A percentile compares a stretch with the other conserved stretches of the same genome.
Evolutionary conservation across 2,797 vertebrate genomes (phyloP).

Genomic region (Argya squamiceps): DNA sequence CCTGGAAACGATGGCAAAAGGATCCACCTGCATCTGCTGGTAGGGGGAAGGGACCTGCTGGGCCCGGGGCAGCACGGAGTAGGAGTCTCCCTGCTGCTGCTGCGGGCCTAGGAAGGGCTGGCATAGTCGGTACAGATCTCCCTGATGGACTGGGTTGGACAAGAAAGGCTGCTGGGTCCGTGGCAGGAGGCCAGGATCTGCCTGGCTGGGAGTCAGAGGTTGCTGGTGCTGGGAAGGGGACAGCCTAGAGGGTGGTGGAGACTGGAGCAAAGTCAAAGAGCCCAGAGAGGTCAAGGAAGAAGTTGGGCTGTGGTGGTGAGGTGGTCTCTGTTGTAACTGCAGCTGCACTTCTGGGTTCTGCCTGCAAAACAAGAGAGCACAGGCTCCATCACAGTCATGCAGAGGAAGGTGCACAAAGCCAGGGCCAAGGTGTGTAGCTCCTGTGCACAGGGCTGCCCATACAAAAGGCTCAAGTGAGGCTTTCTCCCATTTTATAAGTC

Average conservation of each 20-base stretch:
- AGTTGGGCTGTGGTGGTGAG: conserved; percentile 93
- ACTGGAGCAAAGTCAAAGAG: conserved; percentile 90
- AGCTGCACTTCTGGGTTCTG: conserved; percentile 85
- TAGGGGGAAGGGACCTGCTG: conserved; percentile 84
- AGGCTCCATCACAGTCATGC: neutral
- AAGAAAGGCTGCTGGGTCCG: conserved; percentile 77
- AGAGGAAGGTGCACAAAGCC: neutral
- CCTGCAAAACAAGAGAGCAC: conserved; percentile 77
- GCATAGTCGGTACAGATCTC: conserved; percentile 79
- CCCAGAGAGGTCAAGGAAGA: conserved; percentile 93
- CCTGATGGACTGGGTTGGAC: conserved; percentile 77
- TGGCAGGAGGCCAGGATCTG: conserved; percentile 75
- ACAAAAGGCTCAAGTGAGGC: neutral
- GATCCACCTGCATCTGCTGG: conserved; percentile 86
- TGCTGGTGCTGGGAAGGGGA: conserved; percentile 81
- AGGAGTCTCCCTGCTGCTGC: conserved; percentile 75
- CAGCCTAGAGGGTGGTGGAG: conserved; percentile 85
- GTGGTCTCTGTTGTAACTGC: conserved; percentile 82
- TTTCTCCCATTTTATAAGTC: neutral
- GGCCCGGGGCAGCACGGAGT: conserved; percentile 78
- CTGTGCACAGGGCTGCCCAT: neutral
- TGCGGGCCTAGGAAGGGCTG: conserved; percentile 78
- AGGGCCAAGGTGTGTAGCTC: neutral
- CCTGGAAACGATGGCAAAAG: conserved; percentile 88
- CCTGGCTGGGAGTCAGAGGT: conserved; percentile 75